Percentiles rank a stretch among this genome's conserved stretches.
phyloP scores from a whole-genome alignment of 2,113 vertebrate species.

The Furnarius figulus region DNA sequence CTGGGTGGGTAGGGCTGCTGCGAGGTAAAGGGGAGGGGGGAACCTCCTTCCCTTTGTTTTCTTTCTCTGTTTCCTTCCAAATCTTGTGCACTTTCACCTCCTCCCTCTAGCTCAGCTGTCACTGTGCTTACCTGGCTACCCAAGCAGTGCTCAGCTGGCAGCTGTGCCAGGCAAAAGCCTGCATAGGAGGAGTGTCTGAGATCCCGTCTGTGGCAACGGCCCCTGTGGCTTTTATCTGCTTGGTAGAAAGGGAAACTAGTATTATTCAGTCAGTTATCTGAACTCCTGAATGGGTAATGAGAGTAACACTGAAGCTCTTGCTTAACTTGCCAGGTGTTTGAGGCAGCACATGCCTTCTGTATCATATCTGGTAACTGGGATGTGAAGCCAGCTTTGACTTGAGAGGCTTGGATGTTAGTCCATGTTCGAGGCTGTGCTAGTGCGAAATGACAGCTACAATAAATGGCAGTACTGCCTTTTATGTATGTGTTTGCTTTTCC shows the following conservation, averaged over 20 bases:
- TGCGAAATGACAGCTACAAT: background rate
- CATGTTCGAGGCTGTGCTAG: fast-evolving
- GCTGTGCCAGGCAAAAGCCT: background rate
- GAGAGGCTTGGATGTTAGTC: background rate
- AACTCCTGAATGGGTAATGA: background rate
- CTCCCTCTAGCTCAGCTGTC: background rate
- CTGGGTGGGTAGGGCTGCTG: background rate
- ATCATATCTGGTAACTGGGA: background rate
- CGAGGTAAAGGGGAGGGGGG: fast-evolving
- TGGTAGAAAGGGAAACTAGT: background rate
- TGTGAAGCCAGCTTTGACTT: background rate
- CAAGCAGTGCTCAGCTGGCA: background rate
- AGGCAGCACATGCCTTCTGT: background rate
- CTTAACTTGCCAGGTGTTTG: background rate
- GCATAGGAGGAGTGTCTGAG: background rate
- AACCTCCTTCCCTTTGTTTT: background rate
- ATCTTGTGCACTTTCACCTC: background rate
- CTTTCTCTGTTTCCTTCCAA: background rate
- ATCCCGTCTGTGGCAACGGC: background rate
- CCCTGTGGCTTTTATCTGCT: background rate
- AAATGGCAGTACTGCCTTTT: background rate
- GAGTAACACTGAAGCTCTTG: background rate
- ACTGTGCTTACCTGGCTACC: background rate
- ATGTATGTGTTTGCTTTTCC: background rate
- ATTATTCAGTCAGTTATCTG: background rate